phyloP scores from a whole-genome alignment of 2,113 vertebrate genomes.

The Cochlearius cochlearius region DNA sequence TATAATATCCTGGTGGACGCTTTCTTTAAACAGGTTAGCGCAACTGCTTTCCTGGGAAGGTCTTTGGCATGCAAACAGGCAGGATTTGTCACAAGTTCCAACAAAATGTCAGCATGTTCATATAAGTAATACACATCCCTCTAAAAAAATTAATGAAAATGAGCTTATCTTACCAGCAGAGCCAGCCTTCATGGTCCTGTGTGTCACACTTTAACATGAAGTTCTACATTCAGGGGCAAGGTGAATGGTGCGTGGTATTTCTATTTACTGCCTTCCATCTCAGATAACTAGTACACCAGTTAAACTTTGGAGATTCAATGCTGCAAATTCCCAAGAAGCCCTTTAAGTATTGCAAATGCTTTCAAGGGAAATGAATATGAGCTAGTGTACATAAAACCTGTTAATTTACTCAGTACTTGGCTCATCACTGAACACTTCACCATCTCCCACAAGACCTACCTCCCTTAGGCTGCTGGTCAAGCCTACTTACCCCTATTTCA shows the following conservation, averaged over 20 bases:
- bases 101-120: neutral
- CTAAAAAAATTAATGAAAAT: slow-evolving; percentile 6
- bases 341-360: neutral
- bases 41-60: slow-evolving; percentile 4
- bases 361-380: neutral
- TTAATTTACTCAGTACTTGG: neutral
- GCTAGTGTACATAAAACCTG: neutral
- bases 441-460: neutral
- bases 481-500: neutral
- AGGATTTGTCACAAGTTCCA: neutral
- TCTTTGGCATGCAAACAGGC: neutral
- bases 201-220: neutral
- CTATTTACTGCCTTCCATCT: neutral
- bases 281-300: neutral
- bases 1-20: neutral
- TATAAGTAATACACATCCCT: neutral
- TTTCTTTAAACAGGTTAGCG: neutral
- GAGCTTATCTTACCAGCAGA: neutral
- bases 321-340: neutral
- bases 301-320: neutral
- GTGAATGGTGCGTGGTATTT: neutral
- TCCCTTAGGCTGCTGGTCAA: neutral
- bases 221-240: neutral
- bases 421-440: neutral
- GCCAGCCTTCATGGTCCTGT: neutral